Conservation (phyloP, 2,113 vertebrate species). For the Siniperca knerii region DNA sequence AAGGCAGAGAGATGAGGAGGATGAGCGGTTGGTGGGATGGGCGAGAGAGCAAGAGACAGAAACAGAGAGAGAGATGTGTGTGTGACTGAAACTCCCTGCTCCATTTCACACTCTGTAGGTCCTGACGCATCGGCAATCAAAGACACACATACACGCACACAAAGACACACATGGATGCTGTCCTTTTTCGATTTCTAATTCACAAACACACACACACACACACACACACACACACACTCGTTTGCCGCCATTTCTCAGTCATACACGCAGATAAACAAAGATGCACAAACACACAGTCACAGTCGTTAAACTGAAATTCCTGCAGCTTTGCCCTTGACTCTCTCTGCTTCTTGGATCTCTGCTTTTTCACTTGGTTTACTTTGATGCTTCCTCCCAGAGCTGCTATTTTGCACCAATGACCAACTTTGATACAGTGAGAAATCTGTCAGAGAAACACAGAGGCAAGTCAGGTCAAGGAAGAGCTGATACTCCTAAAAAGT, state of each 20-base stretch:
- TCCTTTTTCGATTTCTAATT: slow-evolving; percentile 27
- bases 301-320: slow-evolving; percentile 22
- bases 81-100: slow-evolving; percentile 57
- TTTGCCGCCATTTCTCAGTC: slow-evolving; percentile 4
- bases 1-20: slow-evolving; percentile 10
- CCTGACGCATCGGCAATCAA: slow-evolving; percentile 35
- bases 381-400: background rate
- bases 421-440: background rate
- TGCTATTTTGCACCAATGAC: slow-evolving; percentile 10
- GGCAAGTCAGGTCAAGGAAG: slow-evolving; percentile 16
- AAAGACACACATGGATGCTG: background rate
- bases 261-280: slow-evolving; percentile 42
- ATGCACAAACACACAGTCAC: slow-evolving; percentile 38
- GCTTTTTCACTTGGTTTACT: background rate
- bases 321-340: slow-evolving; percentile 7
- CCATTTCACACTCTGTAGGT: slow-evolving; percentile 76
- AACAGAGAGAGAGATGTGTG: background rate
- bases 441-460: slow-evolving; percentile 18
- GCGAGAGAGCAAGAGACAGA: slow-evolving; percentile 11
- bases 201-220: slow-evolving; percentile 5
- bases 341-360: slow-evolving; percentile 9
- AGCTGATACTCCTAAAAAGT: slow-evolving; percentile 34
- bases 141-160: slow-evolving; percentile 28
- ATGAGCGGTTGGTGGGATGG: background rate
- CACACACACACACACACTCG: background rate